Conservation (phyloP, 2,888 invertebrate genomes). For the Exocentrus adspersus region DNA sequence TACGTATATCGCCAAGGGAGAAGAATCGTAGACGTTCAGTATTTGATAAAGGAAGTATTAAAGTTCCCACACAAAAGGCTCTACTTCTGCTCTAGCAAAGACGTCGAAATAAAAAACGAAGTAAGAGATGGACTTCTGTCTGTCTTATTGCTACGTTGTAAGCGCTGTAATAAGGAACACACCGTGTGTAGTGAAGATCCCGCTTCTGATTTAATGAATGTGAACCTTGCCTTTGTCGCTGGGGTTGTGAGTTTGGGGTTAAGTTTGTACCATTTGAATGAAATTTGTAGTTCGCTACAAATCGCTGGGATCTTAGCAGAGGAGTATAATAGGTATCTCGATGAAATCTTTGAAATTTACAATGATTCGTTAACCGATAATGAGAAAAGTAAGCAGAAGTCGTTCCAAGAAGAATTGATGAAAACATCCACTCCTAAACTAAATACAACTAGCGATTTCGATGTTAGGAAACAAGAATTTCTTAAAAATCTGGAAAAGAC, state of each 20-base stretch:
- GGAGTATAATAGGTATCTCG: conserved; percentile 41
- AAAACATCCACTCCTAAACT: conserved; percentile 15
- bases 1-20: conserved; percentile 46
- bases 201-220: conserved; percentile 43
- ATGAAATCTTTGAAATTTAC: conserved; percentile 46
- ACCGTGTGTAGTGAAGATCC: conserved; percentile 48
- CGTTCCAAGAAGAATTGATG: conserved; percentile 14
- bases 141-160: conserved; percentile 42
- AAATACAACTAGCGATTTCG: conserved; percentile 10
- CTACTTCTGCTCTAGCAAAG: conserved; percentile 40
- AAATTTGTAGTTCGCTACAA: conserved; percentile 46
- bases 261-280: conserved; percentile 46
- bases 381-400: conserved; percentile 24
- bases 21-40: conserved; percentile 48
- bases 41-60: conserved; percentile 43
- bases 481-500: conserved; percentile 38
- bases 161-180: conserved; percentile 41
- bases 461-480: conserved; percentile 39
- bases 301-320: conserved; percentile 42
- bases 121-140: conserved; percentile 47
- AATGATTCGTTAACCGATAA: conserved; percentile 34
- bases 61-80: conserved; percentile 45
- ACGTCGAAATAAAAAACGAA: conserved; percentile 47
- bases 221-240: conserved; percentile 47
- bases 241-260: conserved; percentile 47